These are phyloP conservation scores for Haliaeetus leucogaster DNA, from an alignment of 2,113 vertebrate species.

Conservation along the genomic window DNA sequence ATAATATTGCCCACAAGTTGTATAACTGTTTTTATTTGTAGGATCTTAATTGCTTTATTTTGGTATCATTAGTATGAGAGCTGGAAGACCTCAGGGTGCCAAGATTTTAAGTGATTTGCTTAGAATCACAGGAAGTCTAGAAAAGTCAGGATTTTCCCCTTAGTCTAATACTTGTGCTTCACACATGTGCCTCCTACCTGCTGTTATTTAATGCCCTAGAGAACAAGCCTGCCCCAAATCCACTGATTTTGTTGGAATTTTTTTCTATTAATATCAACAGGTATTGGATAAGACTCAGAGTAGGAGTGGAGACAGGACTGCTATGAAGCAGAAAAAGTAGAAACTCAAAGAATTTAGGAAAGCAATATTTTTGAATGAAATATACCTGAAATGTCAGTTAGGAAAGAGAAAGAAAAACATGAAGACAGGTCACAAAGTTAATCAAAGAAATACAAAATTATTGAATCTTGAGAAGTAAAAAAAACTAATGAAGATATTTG, in stretches of 20 bases:
- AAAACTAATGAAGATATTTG: neutral
- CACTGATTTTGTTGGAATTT: neutral
- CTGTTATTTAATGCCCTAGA: neutral
- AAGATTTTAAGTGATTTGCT: neutral
- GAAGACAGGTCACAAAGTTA: neutral
- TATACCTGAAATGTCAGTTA: neutral
- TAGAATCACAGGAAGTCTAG: neutral
- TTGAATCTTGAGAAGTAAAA: neutral
- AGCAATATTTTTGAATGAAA: conserved; percentile 19
- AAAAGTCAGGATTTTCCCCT: neutral
- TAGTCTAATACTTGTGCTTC: neutral
- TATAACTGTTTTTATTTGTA: neutral
- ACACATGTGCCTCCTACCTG: neutral
- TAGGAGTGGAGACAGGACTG: neutral
- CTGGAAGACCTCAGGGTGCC: neutral
- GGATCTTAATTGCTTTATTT: neutral
- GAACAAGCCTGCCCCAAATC: neutral
- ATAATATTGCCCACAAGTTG: neutral
- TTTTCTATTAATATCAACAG: neutral
- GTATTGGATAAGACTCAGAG: neutral
- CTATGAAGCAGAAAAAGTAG: neutral
- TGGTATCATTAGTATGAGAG: neutral
- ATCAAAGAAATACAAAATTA: neutral
- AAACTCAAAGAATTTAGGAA: neutral
- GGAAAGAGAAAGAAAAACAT: neutral